Evolutionary conservation across 37 sponge, comb jelly and placozoan species (phyloP).

Genomic region (Amphimedon queenslandica): DNA sequence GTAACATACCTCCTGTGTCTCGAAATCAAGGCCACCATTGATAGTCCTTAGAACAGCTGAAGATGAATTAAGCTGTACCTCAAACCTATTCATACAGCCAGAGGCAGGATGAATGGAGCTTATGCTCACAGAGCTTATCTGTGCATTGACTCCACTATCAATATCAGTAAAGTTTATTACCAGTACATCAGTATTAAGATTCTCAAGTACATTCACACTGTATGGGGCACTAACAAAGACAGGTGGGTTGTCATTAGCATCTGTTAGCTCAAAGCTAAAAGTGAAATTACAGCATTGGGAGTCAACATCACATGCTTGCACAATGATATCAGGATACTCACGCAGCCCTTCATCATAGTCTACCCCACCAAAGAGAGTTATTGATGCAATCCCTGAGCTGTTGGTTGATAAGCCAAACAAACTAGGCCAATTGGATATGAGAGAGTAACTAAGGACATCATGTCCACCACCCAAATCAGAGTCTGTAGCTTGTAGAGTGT

Average conservation of each 20-base stretch:
- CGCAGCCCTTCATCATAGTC: slow-evolving; percentile 17
- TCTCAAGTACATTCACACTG: slow-evolving; percentile 23
- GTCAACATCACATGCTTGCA: slow-evolving; percentile 39
- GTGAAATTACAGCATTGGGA: slow-evolving; percentile 34
- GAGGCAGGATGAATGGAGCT: slow-evolving; percentile 3
- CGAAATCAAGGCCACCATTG: slow-evolving; percentile 54
- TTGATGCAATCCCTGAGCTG: slow-evolving; percentile 2
- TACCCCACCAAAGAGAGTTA: slow-evolving; percentile 11
- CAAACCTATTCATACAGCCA: slow-evolving; percentile 40
- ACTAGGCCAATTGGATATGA: slow-evolving; percentile 5
- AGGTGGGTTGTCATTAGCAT: slow-evolving; percentile 53
- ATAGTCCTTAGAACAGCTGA: not conserved
- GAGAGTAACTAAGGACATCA: slow-evolving; percentile 26
- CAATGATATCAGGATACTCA: slow-evolving; percentile 15
- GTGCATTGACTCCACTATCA: slow-evolving; percentile 51
- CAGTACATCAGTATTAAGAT: not conserved
- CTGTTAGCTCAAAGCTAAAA: slow-evolving; percentile 22
- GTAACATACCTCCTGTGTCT: not conserved
- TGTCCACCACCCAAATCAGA: slow-evolving; percentile 36
- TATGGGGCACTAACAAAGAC: slow-evolving; percentile 18
- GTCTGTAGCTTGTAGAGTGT: slow-evolving; percentile 39
- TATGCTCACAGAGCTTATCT: slow-evolving; percentile 19
- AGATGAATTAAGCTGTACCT: not conserved
- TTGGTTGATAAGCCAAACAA: slow-evolving; percentile 6
- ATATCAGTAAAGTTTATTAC: slow-evolving; percentile 36